phyloP scores from a whole-genome alignment of 2,888 invertebrate genomes.

The Andrena minutula region DNA sequence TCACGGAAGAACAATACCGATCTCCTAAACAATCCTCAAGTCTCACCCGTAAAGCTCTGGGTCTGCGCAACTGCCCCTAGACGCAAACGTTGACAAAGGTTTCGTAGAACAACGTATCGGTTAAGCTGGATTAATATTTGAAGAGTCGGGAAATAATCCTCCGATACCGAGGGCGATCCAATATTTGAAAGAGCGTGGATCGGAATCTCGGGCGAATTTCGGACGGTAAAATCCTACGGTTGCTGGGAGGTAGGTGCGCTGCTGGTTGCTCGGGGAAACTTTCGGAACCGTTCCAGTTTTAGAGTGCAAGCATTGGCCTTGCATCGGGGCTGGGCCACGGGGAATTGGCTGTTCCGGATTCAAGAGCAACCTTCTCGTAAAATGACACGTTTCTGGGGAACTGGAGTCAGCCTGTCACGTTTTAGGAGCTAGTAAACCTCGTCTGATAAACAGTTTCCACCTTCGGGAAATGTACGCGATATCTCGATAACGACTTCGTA shows the following conservation, averaged over 20 bases:
- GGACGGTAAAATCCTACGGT: slow-evolving; percentile 6
- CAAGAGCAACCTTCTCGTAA: neutral
- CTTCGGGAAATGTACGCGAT: neutral
- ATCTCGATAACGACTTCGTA: too few species aligned
- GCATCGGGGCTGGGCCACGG: neutral
- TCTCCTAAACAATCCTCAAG: neutral
- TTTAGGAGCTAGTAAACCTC: neutral
- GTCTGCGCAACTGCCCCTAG: neutral
- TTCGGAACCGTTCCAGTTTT: neutral
- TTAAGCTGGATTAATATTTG: slow-evolving; percentile 40
- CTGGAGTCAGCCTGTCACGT: neutral
- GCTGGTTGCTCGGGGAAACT: neutral
- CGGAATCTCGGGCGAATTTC: slow-evolving; percentile 17
- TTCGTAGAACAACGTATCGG: slow-evolving; percentile 11
- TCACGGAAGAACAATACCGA: neutral
- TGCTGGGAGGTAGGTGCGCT: neutral
- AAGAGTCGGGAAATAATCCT: slow-evolving; percentile 31
- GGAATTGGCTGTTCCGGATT: slow-evolving; percentile 3
- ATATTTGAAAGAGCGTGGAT: slow-evolving; percentile 42
- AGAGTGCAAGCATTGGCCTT: neutral
- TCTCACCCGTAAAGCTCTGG: neutral
- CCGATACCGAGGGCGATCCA: slow-evolving; percentile 27
- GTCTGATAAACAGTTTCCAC: neutral
- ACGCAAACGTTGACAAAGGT: slow-evolving; percentile 29
- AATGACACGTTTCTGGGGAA: neutral